Base-by-base conservation (phyloP, 2,888 invertebrate genomes). In the Ochropleura leucogaster region DNA sequence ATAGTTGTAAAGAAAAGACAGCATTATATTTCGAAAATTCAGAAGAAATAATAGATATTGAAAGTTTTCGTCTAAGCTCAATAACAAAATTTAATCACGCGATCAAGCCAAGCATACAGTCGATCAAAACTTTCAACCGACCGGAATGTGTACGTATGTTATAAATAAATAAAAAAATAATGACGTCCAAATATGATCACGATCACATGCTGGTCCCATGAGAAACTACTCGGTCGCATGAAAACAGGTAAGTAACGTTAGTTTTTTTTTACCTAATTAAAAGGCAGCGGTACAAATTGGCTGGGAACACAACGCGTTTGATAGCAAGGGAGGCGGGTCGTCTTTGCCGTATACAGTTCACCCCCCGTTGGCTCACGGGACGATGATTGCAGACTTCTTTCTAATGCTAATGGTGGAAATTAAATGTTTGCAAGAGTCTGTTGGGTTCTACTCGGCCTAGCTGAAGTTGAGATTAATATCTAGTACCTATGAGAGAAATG, bases 221-320 rank as follows among this genome's bases (percentile, higher is more conserved):
- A 86, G 86, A 80, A 86, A 82, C 82, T 72, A 68, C 79, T 78
- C 74, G 63, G 67, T 67, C 75, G 71, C 67, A 80, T 78, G 64
- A 64, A 84, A 86, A 83, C 84, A 76, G 73, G 83, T 74, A 82
- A 77, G 75, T 75, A 74, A 75, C 79, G 81, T 80, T 72, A 76
- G 75, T 80, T 85, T 85, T 84, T n/a, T 86, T 86, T 83, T 77
- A 77, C 70, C 74, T 86, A 83, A 87, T 88, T 87, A 88, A 85
- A 83, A 80, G 73, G 63, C 73, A 76, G 68, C 72, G 68, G 78
- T 76, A 86, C 86, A 89, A 86, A 89, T 87, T 86, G 85, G 74
- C 74, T 86, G 82, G 78, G 82, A 84, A 88, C 67, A 59, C 57
- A 70, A 74, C 72, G 76, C 74, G 75, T 85, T 81, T 65, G 67